Base-by-base conservation (phyloP, 2,113 vertebrate genomes). In the Chloropsis cyanopogon region DNA sequence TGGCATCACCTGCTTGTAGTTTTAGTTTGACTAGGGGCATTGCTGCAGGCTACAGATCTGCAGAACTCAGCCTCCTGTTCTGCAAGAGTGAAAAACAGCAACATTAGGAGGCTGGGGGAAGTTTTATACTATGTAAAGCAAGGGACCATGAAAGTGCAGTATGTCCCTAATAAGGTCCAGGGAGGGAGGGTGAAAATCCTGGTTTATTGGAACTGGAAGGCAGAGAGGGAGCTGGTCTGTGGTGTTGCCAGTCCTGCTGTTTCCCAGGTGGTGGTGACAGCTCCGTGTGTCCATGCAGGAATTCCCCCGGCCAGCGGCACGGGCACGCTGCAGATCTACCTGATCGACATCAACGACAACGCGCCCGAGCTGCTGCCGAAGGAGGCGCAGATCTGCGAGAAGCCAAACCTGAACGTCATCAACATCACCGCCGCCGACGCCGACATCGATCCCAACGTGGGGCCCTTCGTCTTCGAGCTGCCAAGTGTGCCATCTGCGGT, bases 261-360 rank as follows among this genome's bases (percentile, higher is more conserved):
- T 54, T 46, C 64, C 37, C 7, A 0, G 53, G 83, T 13, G 42
- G 68, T 2, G 46, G 61, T 73, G 75, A 59, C 66, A 2, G 8
- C 49, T 35, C 29, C 7, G 1, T 70, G 60, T 97, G 39, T 90
- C 79, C 66, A 21, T 23, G 2, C 98, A 99, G 99, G 99, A 82
- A 98, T 98, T 26, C 99, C 99, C 71, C 97, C 98, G 0, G 98
- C 99, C 90, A 99, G 99, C 2, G 99, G 99, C 95, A 99, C 99
- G 0, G 99, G 99, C 82, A 99, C 99, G 0, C 97, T 99, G 96
- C 99, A 99, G 97, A 98, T 99, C 94, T 99, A 99, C 82, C 98
- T 99, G 65, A 99, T 99, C 42, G 99, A 99, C 97, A 99, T 99
- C 97, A 99, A 99, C 7, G 99, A 99, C 97, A 99, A 99, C 10